Evolutionary conservation across 2,113 vertebrate genomes (phyloP).

Genomic region (Dicerorhinus sumatrensis): DNA sequence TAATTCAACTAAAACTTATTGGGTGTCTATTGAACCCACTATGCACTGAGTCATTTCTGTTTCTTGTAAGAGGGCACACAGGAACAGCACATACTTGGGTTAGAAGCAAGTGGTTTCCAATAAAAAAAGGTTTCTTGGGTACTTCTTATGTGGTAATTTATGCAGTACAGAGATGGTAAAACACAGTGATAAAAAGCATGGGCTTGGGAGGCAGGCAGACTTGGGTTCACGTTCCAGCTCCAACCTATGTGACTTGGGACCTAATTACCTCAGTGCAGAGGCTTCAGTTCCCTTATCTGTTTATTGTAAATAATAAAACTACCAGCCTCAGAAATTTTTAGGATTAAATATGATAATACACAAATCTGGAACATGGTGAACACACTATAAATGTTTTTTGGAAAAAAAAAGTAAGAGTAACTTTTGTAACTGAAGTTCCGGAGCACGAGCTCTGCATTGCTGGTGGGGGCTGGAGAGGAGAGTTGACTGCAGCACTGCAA

Average conservation of each 20-base stretch:
- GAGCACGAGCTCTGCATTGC: fast-evolving
- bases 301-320: neutral
- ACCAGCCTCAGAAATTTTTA: neutral
- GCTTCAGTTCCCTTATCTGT: neutral
- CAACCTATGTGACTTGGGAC: neutral
- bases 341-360: neutral
- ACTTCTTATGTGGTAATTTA: neutral
- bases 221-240: neutral
- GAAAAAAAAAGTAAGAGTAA: neutral
- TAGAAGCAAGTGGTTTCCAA: neutral
- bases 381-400: neutral
- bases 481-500: neutral
- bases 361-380: neutral
- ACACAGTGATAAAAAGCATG: neutral
- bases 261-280: neutral
- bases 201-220: neutral
- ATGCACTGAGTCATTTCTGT: neutral
- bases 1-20: neutral
- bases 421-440: neutral
- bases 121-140: neutral
- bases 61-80: neutral
- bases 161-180: neutral
- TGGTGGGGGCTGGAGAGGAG: neutral
- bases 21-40: neutral
- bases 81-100: neutral